Evolutionary conservation across 2,888 invertebrate genomes (phyloP).

Genomic region (Acleris holmiana): DNA sequence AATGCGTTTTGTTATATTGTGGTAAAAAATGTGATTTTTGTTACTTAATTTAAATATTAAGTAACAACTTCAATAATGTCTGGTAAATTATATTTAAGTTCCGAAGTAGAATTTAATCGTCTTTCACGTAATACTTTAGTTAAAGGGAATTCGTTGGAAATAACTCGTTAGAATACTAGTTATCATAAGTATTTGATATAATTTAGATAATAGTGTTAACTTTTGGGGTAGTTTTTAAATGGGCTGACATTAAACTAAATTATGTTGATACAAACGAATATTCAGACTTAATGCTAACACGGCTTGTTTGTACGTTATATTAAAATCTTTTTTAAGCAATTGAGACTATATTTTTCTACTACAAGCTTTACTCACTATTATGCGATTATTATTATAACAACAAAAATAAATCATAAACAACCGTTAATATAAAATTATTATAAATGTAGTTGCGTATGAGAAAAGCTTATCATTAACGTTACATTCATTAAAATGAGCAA

Average conservation of each 20-base stretch:
- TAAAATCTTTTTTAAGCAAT: background rate
- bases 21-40: background rate
- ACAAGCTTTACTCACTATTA: background rate
- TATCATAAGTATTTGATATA: background rate
- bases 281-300: background rate
- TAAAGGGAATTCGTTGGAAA: background rate
- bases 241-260: background rate
- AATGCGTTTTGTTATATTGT: slow-evolving; percentile 55
- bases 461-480: too few species aligned
- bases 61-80: too few species aligned
- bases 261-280: background rate
- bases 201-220: background rate
- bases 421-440: too few species aligned
- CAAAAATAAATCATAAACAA: too few species aligned
- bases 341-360: background rate
- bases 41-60: background rate
- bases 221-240: background rate
- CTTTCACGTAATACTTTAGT: slow-evolving; percentile 2
- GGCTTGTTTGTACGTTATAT: background rate
- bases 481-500: too few species aligned
- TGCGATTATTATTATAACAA: too few species aligned
- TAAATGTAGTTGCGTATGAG: too few species aligned
- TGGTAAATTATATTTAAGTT: background rate
- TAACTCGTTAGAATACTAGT: background rate
- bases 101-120: slow-evolving; percentile 2